A percentile compares a stretch with the other conserved stretches of the same genome.
Conservation (phyloP, 2,797 vertebrate genomes). For the Gymnopithys bicolor region DNA sequence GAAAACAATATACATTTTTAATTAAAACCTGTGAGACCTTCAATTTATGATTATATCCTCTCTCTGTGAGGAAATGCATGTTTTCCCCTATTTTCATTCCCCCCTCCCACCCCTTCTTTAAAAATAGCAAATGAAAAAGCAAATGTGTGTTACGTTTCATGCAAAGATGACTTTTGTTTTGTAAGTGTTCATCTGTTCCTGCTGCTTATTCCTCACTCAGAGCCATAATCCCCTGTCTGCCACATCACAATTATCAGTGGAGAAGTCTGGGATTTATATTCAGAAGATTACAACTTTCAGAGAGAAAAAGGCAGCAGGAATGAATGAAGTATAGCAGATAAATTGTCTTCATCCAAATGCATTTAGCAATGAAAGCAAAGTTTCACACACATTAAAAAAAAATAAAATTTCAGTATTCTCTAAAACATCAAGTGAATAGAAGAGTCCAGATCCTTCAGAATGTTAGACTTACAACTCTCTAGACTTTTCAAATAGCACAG, state of each 20-base stretch:
- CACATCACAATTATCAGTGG: neutral
- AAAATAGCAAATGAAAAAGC: neutral
- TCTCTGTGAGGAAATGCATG: fast-evolving
- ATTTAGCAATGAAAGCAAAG: neutral
- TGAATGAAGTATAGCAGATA: neutral
- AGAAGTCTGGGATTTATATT: neutral
- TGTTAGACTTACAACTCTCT: neutral
- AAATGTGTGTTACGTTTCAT: neutral
- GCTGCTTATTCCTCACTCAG: neutral
- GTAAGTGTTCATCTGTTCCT: neutral
- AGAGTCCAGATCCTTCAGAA: neutral
- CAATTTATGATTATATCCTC: neutral
- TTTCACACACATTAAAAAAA: neutral
- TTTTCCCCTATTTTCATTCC: neutral
- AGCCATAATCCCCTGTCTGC: neutral
- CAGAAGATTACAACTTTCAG: neutral
- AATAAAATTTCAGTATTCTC: neutral
- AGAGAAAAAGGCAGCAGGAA: neutral
- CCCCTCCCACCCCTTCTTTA: fast-evolving
- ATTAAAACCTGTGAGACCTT: neutral
- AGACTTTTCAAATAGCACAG: neutral
- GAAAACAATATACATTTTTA: neutral
- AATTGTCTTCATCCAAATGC: neutral
- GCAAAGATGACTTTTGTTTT: neutral
- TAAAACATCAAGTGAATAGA: neutral